phyloP scores from a whole-genome alignment of 2,797 vertebrate genomes.

The Chlorospingus flavigularis region DNA sequence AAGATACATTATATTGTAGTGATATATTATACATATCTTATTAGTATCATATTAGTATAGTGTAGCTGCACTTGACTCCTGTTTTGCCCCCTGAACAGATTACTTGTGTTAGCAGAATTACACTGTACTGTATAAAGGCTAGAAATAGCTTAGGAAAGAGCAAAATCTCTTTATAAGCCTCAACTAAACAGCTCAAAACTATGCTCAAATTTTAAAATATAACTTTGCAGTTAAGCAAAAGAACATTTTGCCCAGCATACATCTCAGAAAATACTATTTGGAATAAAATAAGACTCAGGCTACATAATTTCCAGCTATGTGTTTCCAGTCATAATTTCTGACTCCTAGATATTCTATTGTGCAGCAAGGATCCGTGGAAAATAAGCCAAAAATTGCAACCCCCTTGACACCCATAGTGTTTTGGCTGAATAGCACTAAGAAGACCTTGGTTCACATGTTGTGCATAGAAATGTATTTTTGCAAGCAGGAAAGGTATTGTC shows the following conservation, averaged over 20 bases:
- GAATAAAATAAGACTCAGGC: neutral
- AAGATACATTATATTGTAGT: neutral
- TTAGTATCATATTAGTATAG: neutral
- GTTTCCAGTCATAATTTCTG: neutral
- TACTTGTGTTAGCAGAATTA: neutral
- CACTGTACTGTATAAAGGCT: neutral
- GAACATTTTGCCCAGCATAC: neutral
- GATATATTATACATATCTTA: neutral
- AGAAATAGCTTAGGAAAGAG: neutral
- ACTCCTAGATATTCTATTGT: neutral
- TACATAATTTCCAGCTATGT: neutral
- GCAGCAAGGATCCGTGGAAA: neutral
- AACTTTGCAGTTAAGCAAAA: neutral
- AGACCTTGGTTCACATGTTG: neutral
- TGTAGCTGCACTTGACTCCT: neutral
- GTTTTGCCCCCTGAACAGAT: neutral
- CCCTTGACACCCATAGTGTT: rapidly evolving
- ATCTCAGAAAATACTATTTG: neutral
- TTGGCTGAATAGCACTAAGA: neutral
- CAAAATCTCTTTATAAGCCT: neutral
- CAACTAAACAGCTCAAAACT: neutral
- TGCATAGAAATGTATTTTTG: neutral
- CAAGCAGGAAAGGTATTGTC: neutral
- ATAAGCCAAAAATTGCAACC: neutral
- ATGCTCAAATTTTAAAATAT: neutral